These are phyloP conservation scores for Schizopygopsis pylzovi DNA, from an alignment of 2,797 vertebrate genomes.

Conservation along the genomic window DNA sequence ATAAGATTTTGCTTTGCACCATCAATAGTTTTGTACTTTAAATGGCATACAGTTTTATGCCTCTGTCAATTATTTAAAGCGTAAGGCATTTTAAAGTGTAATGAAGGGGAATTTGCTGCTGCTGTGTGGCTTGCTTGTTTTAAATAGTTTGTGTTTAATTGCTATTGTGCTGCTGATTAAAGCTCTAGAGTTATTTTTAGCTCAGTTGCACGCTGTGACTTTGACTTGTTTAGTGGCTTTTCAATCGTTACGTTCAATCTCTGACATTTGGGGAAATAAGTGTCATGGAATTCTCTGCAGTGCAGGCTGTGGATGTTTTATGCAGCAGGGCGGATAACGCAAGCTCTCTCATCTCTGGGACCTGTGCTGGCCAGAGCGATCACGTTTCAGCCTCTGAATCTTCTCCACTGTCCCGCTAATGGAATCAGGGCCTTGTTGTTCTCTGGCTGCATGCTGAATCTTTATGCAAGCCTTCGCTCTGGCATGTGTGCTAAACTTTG, in stretches of 20 bases:
- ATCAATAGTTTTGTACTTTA: slow-evolving; percentile 22
- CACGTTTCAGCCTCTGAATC: slow-evolving; percentile 69
- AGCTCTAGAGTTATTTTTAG: slow-evolving; percentile 22
- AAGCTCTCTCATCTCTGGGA: slow-evolving; percentile 11
- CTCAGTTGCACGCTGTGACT: slow-evolving; percentile 10
- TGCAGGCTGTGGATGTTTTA: slow-evolving; percentile 33
- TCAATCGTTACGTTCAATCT: slow-evolving; percentile 39
- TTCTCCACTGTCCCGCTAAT: slow-evolving; percentile 69
- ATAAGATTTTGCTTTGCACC: slow-evolving; percentile 14
- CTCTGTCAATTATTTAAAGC: slow-evolving; percentile 57
- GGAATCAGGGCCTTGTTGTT: slow-evolving; percentile 61
- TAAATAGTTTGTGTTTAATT: slow-evolving; percentile 34
- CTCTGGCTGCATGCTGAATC: slow-evolving; percentile 67
- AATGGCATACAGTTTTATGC: slow-evolving; percentile 47
- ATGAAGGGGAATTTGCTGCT: not conserved
- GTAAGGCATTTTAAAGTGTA: not conserved
- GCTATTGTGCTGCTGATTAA: slow-evolving; percentile 20
- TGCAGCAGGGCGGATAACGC: slow-evolving; percentile 42
- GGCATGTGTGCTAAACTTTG: slow-evolving; percentile 55
- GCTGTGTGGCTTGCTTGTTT: not conserved
- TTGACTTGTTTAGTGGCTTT: slow-evolving; percentile 23
- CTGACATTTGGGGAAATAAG: slow-evolving; percentile 25
- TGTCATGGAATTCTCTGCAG: slow-evolving; percentile 2
- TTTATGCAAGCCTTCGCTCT: slow-evolving; percentile 63
- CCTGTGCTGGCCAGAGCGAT: slow-evolving; percentile 63